Percentiles rank a stretch among this genome's conserved stretches.
Conservation (phyloP, 2,113 vertebrate species). For the Carollia perspicillata region DNA sequence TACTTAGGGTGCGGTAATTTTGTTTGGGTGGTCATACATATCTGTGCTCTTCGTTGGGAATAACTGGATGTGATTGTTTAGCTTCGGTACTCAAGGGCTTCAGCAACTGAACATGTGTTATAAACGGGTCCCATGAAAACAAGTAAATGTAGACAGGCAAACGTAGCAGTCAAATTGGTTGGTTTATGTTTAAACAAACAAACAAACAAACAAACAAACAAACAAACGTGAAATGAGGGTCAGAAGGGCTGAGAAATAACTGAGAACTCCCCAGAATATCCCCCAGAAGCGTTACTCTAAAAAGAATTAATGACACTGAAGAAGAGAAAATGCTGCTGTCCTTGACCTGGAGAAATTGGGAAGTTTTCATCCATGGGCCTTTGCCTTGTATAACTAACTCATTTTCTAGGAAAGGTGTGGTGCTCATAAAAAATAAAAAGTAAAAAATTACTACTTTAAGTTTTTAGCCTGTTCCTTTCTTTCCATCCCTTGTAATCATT, state of each 20-base stretch:
- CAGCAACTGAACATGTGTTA: neutral
- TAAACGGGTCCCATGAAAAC: neutral
- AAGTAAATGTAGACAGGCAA: neutral
- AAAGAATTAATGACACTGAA: neutral
- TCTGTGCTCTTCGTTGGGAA: neutral
- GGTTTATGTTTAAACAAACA: conserved; percentile 27
- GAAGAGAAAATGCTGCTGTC: neutral
- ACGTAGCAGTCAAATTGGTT: conserved; percentile 13
- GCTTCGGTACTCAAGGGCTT: neutral
- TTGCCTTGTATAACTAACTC: neutral
- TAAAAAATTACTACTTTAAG: neutral
- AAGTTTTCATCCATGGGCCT: neutral
- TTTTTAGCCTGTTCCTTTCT: neutral
- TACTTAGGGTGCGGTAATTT: neutral
- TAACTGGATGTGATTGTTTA: neutral
- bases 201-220: conserved; percentile 8
- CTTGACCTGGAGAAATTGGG: neutral
- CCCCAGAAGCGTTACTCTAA: neutral
- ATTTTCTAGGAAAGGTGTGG: neutral
- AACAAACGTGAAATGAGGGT: neutral
- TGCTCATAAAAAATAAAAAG: neutral
- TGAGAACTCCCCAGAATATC: neutral
- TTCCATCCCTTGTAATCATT: neutral
- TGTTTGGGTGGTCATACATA: neutral
- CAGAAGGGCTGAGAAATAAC: neutral